Evolutionary conservation across 2,113 vertebrate genomes (phyloP).

Genomic region (Ptilorrhoa leucosticta): DNA sequence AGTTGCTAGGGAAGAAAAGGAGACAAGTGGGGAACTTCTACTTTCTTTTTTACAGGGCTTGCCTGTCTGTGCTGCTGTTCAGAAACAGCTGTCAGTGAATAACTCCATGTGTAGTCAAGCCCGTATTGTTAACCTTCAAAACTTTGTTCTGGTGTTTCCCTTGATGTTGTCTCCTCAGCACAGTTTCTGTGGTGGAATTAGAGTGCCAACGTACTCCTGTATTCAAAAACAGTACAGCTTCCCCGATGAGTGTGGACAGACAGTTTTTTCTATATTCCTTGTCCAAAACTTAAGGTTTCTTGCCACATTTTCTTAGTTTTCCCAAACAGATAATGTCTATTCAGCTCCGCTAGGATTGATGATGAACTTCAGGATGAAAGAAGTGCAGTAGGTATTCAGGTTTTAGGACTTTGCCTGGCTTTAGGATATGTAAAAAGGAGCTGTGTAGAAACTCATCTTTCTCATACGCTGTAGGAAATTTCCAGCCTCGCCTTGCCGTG

Average conservation of each 20-base stretch:
- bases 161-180: neutral
- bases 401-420: neutral
- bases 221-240: neutral
- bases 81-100: neutral
- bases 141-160: neutral
- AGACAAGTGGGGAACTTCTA: neutral
- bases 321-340: neutral
- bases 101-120: neutral
- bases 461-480: neutral
- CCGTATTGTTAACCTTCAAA: conserved; percentile 1
- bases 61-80: neutral
- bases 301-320: neutral
- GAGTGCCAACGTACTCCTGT: neutral
- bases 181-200: neutral
- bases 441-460: neutral
- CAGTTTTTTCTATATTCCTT: neutral
- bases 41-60: neutral
- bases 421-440: neutral
- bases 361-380: neutral
- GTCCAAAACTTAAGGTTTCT: neutral
- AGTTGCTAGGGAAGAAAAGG: neutral
- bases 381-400: neutral
- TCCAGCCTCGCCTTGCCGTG: neutral
- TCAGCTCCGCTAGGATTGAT: neutral
- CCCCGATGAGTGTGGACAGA: neutral